Base-by-base conservation (phyloP, 2,797 vertebrate species). In the Psittacula derbiana region DNA sequence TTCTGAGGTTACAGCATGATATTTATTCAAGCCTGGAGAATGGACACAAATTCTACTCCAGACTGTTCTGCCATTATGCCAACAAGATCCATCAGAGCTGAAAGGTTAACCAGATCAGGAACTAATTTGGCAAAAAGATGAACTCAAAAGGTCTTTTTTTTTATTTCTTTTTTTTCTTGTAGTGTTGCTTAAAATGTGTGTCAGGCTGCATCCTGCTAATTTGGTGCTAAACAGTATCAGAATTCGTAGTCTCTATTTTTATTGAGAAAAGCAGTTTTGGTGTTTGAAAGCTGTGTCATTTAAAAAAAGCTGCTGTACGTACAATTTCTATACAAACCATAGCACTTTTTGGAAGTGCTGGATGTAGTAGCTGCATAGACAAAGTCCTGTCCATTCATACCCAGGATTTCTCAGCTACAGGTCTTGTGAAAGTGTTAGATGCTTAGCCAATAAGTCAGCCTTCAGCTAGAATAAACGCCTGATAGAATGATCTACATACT, bases 61-160 rank as follows among this genome's bases (percentile, higher is more conserved):
- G 31, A 4, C n/a, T 76, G 25, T 80, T 83, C 36, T 92, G 60
- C 49, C 1, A 0, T 85, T 78, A 53, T 11, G 18, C 41, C 30
- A 87, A 52, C 14, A 24, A 85, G 24, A 49, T 72, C 19, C 12
- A 15, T 86, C 50, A 30, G 23, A 76, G 16, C 41, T 82, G 81
- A 87, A 92, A 87, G 33, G 23, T 46, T 27, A 89, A 83, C 11
- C 28, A 71, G 55, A 71, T 89, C 30, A 33, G 36, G 71, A 92
- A 60, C 2, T 5, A 67, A 12, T 67, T 25, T 66, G 31, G n/a
- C 3, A 38, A 76, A 80, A 83, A 80, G 65, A 57, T 13, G 28
- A 74, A 80, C 12, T 90, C 19, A 53, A n/a, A 84, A 62, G 10
- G 18, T 10, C 0, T 3, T 46, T 86, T 62, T 49, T 57, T 67